Evolutionary conservation across 1,140 invertebrate genomes (phyloP).

Genomic region (Pseudoatta argentina): DNA sequence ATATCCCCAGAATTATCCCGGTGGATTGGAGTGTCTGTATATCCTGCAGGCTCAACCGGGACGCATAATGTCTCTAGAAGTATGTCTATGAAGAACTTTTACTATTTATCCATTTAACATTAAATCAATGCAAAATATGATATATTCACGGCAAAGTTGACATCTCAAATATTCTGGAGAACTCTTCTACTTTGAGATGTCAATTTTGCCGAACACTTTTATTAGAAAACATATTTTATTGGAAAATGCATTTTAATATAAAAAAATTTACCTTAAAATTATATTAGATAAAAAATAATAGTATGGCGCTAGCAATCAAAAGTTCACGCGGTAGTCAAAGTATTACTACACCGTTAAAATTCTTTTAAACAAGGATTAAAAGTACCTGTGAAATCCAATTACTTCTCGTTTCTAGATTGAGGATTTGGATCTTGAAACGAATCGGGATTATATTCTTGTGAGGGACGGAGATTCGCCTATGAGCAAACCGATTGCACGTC

Average conservation of each 20-base stretch:
- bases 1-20: slow-evolving; percentile 96
- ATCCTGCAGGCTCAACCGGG: slow-evolving; percentile 95
- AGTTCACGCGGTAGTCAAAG: no score
- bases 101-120: neutral
- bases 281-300: no score
- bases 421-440: slow-evolving; percentile 95
- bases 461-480: slow-evolving; percentile 96
- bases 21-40: slow-evolving; percentile 97
- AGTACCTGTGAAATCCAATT: neutral
- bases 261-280: no score
- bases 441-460: slow-evolving; percentile 95
- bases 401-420: slow-evolving; percentile 88
- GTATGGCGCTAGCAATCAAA: no score
- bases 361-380: neutral
- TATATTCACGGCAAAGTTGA: no score
- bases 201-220: no score
- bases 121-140: no score
- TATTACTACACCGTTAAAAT: neutral
- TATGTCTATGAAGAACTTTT: slow-evolving; percentile 72
- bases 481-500: slow-evolving; percentile 92
- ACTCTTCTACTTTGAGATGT: no score
- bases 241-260: no score
- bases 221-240: no score
- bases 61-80: slow-evolving; percentile 95
- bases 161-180: no score